phyloP scores from a whole-genome alignment of 2,797 vertebrate genomes.

The Dermochelys coriacea region DNA sequence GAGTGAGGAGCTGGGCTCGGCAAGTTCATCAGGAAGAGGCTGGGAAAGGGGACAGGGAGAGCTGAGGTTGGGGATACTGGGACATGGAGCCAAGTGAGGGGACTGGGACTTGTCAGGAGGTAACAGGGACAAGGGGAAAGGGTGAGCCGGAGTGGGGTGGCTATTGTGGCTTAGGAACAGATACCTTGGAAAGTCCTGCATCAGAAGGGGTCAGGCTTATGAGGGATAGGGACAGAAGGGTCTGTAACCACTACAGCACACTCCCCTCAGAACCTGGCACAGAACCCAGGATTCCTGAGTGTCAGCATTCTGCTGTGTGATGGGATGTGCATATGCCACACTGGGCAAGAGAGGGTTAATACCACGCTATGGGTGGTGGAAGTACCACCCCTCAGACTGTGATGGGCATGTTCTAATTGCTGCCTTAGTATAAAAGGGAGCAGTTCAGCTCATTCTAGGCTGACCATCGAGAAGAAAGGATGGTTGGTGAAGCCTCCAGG shows the following conservation, averaged over 20 bases:
- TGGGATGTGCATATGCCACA: no score
- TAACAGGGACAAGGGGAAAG: rapidly evolving
- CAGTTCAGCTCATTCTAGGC: no score
- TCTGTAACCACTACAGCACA: not conserved
- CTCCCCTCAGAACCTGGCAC: not conserved
- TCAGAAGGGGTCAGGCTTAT: rapidly evolving
- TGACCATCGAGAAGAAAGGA: no score
- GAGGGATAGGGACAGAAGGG: not conserved
- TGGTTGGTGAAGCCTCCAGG: no score
- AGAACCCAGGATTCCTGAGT: not conserved
- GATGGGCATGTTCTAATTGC: no score
- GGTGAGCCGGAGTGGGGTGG: no score
- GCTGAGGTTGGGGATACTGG: not conserved
- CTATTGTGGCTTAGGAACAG: rapidly evolving
- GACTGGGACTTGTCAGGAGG: not conserved
- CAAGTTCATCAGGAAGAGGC: not conserved
- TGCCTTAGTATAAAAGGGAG: no score
- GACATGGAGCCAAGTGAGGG: not conserved
- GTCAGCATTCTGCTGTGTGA: not conserved
- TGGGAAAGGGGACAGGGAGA: not conserved
- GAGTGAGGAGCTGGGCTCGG: not conserved
- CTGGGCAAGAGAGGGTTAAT: no score
- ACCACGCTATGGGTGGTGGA: no score
- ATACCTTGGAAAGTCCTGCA: no score
- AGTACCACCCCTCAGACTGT: no score